Conservation (phyloP, 2,797 vertebrate species). For the Nannoperca australis region DNA sequence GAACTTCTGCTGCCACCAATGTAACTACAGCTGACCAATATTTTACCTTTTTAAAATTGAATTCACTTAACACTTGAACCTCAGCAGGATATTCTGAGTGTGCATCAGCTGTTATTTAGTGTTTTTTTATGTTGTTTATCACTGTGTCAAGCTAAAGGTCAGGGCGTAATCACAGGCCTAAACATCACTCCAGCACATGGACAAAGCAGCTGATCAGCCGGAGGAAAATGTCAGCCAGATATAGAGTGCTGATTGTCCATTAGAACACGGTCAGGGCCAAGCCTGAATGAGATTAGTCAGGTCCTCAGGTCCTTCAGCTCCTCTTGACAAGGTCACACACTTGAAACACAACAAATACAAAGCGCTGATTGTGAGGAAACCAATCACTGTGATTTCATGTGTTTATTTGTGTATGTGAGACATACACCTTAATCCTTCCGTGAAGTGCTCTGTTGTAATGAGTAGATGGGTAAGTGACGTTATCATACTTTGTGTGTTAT, state of each 20-base stretch:
- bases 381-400: conserved; percentile 10
- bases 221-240: conserved; percentile 84
- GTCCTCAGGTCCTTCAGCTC: conserved; percentile 37
- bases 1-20: neutral
- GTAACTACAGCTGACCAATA: neutral
- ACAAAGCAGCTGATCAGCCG: conserved; percentile 78
- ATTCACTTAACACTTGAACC: conserved; percentile 27
- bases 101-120: conserved; percentile 45
- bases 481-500: neutral
- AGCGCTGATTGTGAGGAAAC: conserved; percentile 18
- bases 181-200: conserved; percentile 73
- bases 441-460: neutral
- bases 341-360: conserved; percentile 35
- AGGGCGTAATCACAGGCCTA: conserved; percentile 77
- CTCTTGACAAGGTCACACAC: conserved; percentile 65
- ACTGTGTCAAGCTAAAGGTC: conserved; percentile 77
- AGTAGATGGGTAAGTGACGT: neutral
- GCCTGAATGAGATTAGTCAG: conserved; percentile 64
- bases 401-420: neutral
- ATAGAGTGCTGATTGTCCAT: conserved; percentile 78
- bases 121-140: conserved; percentile 71
- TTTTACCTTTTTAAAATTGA: conserved; percentile 12
- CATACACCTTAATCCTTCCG: neutral
- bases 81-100: conserved; percentile 18
- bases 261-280: conserved; percentile 67